phyloP scores from a whole-genome alignment of 2,888 invertebrate species.

The Acleris holmiana region DNA sequence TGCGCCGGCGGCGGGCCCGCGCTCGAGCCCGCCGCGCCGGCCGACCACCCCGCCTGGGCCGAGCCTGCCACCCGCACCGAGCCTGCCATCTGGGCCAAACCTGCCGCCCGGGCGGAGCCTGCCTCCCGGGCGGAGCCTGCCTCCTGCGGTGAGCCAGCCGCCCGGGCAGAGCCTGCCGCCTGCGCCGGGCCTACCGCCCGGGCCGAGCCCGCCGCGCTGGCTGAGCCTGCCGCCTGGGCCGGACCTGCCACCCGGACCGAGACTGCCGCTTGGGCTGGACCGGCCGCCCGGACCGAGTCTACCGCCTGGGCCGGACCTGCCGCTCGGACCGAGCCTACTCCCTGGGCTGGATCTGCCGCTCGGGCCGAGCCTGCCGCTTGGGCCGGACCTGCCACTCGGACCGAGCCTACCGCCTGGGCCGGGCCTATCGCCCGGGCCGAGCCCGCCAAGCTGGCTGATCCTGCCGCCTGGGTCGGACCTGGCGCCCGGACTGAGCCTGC shows the following conservation, averaged over 20 bases:
- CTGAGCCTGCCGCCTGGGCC: neutral
- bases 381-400: neutral
- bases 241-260: neutral
- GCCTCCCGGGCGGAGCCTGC: constrained; percentile 55
- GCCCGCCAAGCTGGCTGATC: constrained; percentile 21
- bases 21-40: constrained; percentile 38
- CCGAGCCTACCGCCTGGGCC: constrained; percentile 57
- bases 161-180: constrained; percentile 6
- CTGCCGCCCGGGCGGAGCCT: constrained; percentile 4
- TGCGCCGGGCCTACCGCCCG: constrained; percentile 26
- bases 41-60: neutral
- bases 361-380: constrained; percentile 39
- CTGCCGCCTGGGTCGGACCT: neutral
- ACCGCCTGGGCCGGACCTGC: constrained; percentile 7
- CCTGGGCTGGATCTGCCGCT: constrained; percentile 12
- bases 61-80: constrained; percentile 39
- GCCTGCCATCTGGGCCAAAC: constrained; percentile 19
- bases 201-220: constrained; percentile 38
- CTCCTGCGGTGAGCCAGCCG: constrained; percentile 40
- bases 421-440: constrained; percentile 58
- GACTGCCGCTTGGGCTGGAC: constrained; percentile 50
- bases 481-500: constrained; percentile 58
- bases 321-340: neutral
- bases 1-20: constrained; percentile 59
- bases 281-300: constrained; percentile 53